These are phyloP conservation scores for Sceloporus tristichus DNA, from an alignment of 2,113 vertebrate genomes.

Conservation along the genomic window DNA sequence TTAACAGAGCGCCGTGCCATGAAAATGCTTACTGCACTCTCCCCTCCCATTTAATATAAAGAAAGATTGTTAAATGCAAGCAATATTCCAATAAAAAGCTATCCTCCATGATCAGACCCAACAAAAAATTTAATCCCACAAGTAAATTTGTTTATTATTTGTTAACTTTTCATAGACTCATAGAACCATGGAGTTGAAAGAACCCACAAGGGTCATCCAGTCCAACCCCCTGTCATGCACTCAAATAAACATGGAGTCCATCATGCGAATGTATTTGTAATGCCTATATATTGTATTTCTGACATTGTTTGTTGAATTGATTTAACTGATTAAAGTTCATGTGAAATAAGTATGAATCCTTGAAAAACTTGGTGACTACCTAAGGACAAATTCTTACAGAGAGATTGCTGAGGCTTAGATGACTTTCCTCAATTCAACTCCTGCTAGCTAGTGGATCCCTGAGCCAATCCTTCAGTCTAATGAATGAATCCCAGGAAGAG, in stretches of 20 bases:
- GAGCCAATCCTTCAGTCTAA: neutral
- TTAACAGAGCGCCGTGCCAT: neutral
- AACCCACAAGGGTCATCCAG: no score
- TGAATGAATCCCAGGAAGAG: neutral
- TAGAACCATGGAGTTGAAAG: no score
- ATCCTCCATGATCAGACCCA: no score
- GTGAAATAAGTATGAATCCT: neutral
- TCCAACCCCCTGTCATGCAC: no score
- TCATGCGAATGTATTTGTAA: no score
- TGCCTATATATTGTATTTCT: neutral
- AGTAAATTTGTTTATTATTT: no score
- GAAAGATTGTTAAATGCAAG: neutral
- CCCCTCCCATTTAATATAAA: conserved; percentile 1
- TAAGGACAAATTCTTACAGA: neutral
- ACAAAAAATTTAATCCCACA: no score
- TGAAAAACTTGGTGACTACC: neutral
- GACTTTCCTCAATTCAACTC: neutral
- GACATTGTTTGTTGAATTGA: neutral
- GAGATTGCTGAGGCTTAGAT: neutral
- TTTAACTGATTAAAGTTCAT: neutral
- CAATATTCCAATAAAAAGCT: no score
- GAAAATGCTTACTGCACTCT: neutral
- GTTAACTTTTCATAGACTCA: neutral
- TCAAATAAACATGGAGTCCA: no score
- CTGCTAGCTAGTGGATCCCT: neutral